These are phyloP conservation scores for Tinea semifulvella DNA, from an alignment of 2,888 invertebrate genomes.

Conservation along the genomic window DNA sequence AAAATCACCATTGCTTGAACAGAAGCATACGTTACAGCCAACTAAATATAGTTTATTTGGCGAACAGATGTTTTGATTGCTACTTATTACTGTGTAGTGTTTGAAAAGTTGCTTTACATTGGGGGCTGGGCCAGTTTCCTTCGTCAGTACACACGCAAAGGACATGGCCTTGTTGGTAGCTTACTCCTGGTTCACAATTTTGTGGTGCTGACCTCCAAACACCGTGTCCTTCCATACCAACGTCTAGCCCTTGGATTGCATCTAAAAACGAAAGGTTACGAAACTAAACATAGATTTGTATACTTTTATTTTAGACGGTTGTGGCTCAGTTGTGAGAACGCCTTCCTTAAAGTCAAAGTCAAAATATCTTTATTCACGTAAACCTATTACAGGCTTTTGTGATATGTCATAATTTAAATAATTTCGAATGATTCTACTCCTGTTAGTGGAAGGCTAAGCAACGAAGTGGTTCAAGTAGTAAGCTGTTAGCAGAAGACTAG, in stretches of 20 bases:
- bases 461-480: no score
- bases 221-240: slow-evolving; percentile 52
- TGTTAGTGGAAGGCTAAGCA: no score
- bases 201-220: slow-evolving; percentile 33
- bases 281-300: no score
- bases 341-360: no score
- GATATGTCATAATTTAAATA: no score
- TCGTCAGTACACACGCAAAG: slow-evolving; percentile 44
- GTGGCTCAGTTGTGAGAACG: no score
- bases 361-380: no score
- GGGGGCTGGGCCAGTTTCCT: slow-evolving; percentile 49
- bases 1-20: slow-evolving; percentile 31
- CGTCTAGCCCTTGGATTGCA: slow-evolving; percentile 37
- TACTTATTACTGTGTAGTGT: slow-evolving; percentile 29
- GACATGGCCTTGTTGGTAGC: slow-evolving; percentile 32
- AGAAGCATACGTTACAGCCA: slow-evolving; percentile 46
- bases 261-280: slow-evolving; percentile 32
- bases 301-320: no score
- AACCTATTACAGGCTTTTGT: no score
- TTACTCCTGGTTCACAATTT: slow-evolving; percentile 38
- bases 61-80: slow-evolving; percentile 26
- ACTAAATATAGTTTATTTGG: slow-evolving; percentile 37
- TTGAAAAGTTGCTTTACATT: slow-evolving; percentile 43
- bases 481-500: no score
- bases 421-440: no score